phyloP scores from a whole-genome alignment of 2,888 invertebrate genomes.

The Drosophila subsilvestris region DNA sequence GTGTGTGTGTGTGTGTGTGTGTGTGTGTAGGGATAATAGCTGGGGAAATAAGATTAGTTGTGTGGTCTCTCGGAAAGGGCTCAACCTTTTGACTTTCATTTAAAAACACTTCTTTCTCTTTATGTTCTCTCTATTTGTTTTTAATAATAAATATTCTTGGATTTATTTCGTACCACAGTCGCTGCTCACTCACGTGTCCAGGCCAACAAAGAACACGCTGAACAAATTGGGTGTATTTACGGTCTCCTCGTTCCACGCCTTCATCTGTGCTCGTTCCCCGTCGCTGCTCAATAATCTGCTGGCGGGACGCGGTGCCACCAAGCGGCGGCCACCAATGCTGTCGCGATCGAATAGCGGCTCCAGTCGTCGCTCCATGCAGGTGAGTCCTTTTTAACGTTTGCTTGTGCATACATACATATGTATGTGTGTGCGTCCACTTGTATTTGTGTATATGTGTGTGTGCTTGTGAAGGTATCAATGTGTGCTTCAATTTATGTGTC shows the following conservation, averaged over 20 bases:
- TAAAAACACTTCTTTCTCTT: slow-evolving; percentile 9
- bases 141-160: not conserved
- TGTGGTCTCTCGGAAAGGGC: not conserved
- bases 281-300: slow-evolving; percentile 95
- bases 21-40: slow-evolving; percentile 5
- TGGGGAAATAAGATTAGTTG: slow-evolving; percentile 20
- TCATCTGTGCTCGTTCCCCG: slow-evolving; percentile 97
- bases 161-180: slow-evolving; percentile 87
- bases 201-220: slow-evolving; percentile 96
- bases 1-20: too few relatives aligned
- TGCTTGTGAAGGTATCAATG: not conserved
- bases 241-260: slow-evolving; percentile 98
- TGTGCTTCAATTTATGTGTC: not conserved
- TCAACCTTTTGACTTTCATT: slow-evolving; percentile 5
- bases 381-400: slow-evolving; percentile 80
- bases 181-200: slow-evolving; percentile 96
- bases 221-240: slow-evolving; percentile 98
- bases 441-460: slow-evolving; percentile 6
- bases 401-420: too few relatives aligned
- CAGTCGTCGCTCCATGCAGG: slow-evolving; percentile 94
- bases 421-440: too few relatives aligned
- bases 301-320: slow-evolving; percentile 95
- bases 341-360: slow-evolving; percentile 95
- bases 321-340: slow-evolving; percentile 94
- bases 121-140: not conserved